A percentile compares a stretch with the other conserved stretches of the same genome.
Conservation (phyloP, 2,888 invertebrate genomes). For the Epiblema foenella region DNA sequence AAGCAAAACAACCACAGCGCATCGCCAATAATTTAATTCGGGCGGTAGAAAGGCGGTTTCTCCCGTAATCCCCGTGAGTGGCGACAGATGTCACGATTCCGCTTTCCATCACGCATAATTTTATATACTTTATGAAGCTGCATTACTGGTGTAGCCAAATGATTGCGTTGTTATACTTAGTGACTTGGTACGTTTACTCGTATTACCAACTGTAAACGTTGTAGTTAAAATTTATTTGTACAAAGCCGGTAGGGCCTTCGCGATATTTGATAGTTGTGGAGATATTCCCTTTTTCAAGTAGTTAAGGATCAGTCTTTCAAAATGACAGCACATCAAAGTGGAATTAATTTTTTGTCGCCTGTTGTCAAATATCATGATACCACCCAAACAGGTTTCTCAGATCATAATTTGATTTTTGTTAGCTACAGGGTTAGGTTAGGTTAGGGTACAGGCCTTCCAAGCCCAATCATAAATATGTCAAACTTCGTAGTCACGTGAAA, state of each 20-base stretch:
- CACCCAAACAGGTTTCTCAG: too few relatives aligned
- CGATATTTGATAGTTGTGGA: too few relatives aligned
- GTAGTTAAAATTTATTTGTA: neutral
- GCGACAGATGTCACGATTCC: slow-evolving; percentile 66
- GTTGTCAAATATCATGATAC: too few relatives aligned
- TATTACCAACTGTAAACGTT: neutral
- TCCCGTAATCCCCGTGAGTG: slow-evolving; percentile 57
- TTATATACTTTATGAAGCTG: slow-evolving; percentile 35
- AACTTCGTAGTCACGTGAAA: too few relatives aligned
- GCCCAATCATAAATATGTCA: too few relatives aligned
- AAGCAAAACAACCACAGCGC: slow-evolving; percentile 36
- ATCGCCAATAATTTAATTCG: slow-evolving; percentile 56
- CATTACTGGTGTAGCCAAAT: slow-evolving; percentile 29
- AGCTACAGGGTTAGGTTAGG: too few relatives aligned
- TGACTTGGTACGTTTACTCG: slow-evolving; percentile 18
- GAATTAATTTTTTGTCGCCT: too few relatives aligned
- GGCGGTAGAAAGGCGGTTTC: slow-evolving; percentile 64
- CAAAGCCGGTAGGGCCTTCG: neutral
- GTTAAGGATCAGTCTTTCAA: too few relatives aligned
- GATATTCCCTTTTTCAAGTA: too few relatives aligned
- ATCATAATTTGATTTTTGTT: too few relatives aligned
- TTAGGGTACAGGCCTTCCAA: too few relatives aligned
- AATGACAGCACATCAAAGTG: too few relatives aligned
- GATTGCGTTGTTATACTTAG: slow-evolving; percentile 14
- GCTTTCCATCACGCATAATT: slow-evolving; percentile 64